Evolutionary conservation across 1,140 invertebrate genomes (phyloP).

Genomic region (Zaprionus nigranus): DNA sequence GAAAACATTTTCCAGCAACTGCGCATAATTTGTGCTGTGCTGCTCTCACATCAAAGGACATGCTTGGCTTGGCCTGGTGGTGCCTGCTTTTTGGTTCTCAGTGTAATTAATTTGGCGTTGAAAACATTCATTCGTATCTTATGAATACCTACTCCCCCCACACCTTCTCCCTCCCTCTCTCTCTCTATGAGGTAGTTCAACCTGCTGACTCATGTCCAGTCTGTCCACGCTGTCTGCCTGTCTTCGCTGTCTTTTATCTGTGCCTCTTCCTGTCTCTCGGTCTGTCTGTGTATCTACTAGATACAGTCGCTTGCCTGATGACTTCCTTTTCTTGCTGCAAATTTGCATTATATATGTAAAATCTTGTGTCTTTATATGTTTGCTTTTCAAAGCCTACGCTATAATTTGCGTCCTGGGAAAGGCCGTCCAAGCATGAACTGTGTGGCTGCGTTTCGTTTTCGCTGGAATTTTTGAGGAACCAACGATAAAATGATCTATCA

Average conservation of each 20-base stretch:
- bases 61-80: conserved; percentile 58
- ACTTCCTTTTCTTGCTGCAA: conserved; percentile 58
- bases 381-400: conserved; percentile 41
- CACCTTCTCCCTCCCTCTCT: not conserved
- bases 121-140: conserved; percentile 48
- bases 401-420: conserved; percentile 71
- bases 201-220: conserved; percentile 68
- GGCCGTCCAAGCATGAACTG: conserved; percentile 69
- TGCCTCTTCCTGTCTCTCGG: conserved; percentile 58
- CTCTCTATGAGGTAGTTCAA: not conserved
- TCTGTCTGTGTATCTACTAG: not conserved
- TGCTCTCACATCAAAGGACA: conserved; percentile 68
- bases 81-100: conserved; percentile 36
- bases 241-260: conserved; percentile 39
- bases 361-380: conserved; percentile 15
- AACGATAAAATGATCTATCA: conserved; percentile 65
- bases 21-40: conserved; percentile 50
- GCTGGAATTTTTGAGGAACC: conserved; percentile 61
- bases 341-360: conserved; percentile 62
- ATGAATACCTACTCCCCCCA: conserved; percentile 13
- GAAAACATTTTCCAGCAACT: conserved; percentile 25
- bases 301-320: conserved; percentile 19
- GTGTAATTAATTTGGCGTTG: conserved; percentile 72
- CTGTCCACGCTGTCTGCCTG: conserved; percentile 24
- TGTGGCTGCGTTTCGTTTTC: conserved; percentile 42